These are phyloP conservation scores for Hydrotaea diabolus DNA, from an alignment of 2,888 invertebrate genomes.

Conservation along the genomic window DNA sequence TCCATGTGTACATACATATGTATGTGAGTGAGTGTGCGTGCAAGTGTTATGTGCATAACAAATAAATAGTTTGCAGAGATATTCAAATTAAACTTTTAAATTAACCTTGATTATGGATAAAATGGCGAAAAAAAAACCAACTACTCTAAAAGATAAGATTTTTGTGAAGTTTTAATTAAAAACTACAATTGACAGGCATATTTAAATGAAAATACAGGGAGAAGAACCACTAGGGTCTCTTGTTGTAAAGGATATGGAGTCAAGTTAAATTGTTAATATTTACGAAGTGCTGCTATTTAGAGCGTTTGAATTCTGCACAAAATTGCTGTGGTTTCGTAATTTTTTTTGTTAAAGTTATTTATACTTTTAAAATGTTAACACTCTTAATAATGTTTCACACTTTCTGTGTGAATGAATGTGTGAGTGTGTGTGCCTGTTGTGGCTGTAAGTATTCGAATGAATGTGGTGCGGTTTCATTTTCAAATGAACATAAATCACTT, in stretches of 20 bases:
- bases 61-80: neutral
- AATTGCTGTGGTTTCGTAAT: neutral
- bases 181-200: neutral
- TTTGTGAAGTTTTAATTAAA: slow-evolving; percentile 19
- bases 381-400: slow-evolving; percentile 3
- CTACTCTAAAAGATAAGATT: neutral
- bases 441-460: neutral
- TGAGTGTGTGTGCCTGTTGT: neutral
- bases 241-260: neutral
- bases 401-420: neutral
- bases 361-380: neutral
- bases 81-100: slow-evolving; percentile 19
- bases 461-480: slow-evolving; percentile 26
- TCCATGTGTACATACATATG: no score
- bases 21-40: no score
- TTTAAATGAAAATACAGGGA: neutral
- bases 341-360: neutral
- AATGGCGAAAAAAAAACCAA: neutral
- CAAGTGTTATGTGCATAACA: neutral
- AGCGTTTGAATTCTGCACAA: neutral
- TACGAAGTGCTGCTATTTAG: neutral
- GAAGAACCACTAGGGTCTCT: neutral
- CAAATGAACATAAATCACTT: slow-evolving; percentile 50
- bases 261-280: slow-evolving; percentile 1
- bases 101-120: neutral